phyloP scores from a whole-genome alignment of 1,140 invertebrate species.

The Parasteatoda tepidariorum region DNA sequence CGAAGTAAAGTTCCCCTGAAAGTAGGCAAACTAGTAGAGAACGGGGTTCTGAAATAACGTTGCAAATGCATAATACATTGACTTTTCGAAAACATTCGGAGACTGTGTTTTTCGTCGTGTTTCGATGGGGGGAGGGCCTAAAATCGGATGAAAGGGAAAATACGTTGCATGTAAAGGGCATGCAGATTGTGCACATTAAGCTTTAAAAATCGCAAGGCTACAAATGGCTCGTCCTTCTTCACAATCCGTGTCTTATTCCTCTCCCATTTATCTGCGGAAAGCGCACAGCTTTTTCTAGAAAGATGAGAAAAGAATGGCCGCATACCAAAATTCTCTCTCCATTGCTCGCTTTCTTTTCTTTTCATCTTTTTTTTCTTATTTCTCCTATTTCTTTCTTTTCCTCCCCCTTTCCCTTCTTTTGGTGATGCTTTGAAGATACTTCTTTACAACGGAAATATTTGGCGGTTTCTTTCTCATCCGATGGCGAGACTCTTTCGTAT shows the following conservation, averaged over 20 bases:
- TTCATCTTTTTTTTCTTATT: not conserved
- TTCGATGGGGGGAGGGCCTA: not conserved
- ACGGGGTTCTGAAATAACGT: conserved; percentile 23
- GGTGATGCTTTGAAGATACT: not conserved
- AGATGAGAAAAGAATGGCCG: conserved; percentile 31
- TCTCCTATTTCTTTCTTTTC: not conserved
- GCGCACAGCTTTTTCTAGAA: conserved; percentile 20
- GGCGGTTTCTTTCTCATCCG: conserved; percentile 12
- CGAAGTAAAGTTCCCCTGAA: not conserved
- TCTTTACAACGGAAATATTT: conserved; percentile 15
- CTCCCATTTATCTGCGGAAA: conserved; percentile 57
- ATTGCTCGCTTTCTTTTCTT: conserved; percentile 23
- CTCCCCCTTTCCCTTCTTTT: not conserved
- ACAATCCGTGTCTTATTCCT: conserved; percentile 58
- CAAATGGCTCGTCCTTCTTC: conserved; percentile 56
- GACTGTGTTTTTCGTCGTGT: conserved; percentile 14
- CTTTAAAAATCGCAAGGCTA: conserved; percentile 53
- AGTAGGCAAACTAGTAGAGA: not conserved
- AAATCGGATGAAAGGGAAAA: conserved; percentile 57
- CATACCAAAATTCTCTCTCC: conserved; percentile 23
- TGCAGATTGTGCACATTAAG: conserved; percentile 60
- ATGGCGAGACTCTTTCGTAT: conserved; percentile 25
- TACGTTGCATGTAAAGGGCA: conserved; percentile 47
- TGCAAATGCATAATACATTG: conserved; percentile 52
- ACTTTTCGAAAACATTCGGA: conserved; percentile 38